Conservation (phyloP, 2,888 invertebrate species). For the Ferdinandea cuprea region DNA sequence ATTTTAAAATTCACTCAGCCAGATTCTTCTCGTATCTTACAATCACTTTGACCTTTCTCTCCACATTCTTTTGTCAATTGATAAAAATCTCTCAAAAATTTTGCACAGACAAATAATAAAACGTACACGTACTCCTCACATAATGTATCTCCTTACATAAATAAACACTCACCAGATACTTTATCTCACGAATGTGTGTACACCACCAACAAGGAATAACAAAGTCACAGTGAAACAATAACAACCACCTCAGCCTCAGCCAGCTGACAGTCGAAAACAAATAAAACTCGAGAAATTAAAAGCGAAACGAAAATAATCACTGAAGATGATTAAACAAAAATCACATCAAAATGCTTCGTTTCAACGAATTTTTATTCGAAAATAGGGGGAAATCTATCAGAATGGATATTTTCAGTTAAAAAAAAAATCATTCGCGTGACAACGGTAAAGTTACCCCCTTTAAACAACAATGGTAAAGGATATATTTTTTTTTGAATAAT, state of each 20-base stretch:
- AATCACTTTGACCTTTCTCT: slow-evolving; percentile 2
- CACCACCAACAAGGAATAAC: slow-evolving; percentile 14
- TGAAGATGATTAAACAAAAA: slow-evolving; percentile 22
- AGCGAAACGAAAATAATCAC: slow-evolving; percentile 40
- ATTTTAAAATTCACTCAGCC: neutral
- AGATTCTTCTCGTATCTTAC: neutral
- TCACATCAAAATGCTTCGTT: neutral
- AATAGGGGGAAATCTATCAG: slow-evolving; percentile 1
- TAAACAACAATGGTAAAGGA: neutral
- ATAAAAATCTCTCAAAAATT: neutral
- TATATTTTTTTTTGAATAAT: neutral
- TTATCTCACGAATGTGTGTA: slow-evolving; percentile 16
- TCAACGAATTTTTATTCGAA: neutral
- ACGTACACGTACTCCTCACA: slow-evolving; percentile 4
- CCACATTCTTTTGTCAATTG: slow-evolving; percentile 19
- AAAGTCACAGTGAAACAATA: slow-evolving; percentile 43
- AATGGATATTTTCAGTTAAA: neutral
- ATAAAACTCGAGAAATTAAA: slow-evolving; percentile 40
- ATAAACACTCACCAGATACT: slow-evolving; percentile 43
- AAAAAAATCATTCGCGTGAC: neutral
- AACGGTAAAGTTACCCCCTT: neutral
- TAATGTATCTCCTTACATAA: slow-evolving; percentile 1
- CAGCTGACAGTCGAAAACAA: slow-evolving; percentile 53
- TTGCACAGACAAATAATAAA: neutral
- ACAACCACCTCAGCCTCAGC: slow-evolving; percentile 59